Conservation (phyloP, 1,140 invertebrate species). For the Drosophila pectinifera region DNA sequence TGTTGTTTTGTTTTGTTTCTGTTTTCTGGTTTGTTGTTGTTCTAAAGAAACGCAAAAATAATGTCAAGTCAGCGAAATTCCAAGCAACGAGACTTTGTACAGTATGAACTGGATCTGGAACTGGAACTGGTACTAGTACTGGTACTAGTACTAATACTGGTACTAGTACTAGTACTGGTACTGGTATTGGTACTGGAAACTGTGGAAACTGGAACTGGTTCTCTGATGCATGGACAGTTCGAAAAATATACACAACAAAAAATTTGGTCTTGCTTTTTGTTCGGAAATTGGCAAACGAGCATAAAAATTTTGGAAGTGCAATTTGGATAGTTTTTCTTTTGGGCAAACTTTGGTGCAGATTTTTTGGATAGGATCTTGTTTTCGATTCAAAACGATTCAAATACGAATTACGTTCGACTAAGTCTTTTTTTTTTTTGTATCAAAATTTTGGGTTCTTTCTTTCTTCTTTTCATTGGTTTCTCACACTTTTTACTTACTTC, state of each 20-base stretch:
- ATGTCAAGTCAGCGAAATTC: conserved; percentile 60
- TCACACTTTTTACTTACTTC: conserved; percentile 80
- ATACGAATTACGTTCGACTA: conserved; percentile 35
- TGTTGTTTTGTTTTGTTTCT: conserved; percentile 67
- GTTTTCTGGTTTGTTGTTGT: conserved; percentile 74
- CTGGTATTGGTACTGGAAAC: conserved; percentile 46
- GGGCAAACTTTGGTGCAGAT: conserved; percentile 33
- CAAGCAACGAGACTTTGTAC: conserved; percentile 78
- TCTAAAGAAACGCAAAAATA: conserved; percentile 55
- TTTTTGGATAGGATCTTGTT: conserved; percentile 21
- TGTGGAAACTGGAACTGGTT: conserved; percentile 43
- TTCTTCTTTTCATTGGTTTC: conserved; percentile 56
- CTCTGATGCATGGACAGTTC: conserved; percentile 53
- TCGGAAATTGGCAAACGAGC: conserved; percentile 52
- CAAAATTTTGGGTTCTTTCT: conserved; percentile 36
- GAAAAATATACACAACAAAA: conserved; percentile 35
- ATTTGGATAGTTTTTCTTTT: conserved; percentile 13
- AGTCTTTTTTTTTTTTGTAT: conserved; percentile 27
- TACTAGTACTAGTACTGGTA: too few species aligned
- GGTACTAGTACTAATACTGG: conserved; percentile 19
- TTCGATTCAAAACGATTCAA: conserved; percentile 35
- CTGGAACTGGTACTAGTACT: conserved; percentile 31
- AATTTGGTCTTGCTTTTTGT: conserved; percentile 20
- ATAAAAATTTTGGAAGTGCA: conserved; percentile 34
- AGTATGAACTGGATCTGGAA: conserved; percentile 49